Evolutionary conservation across 1,140 invertebrate genomes (phyloP).

Genomic region (Zaprionus camerounensis): DNA sequence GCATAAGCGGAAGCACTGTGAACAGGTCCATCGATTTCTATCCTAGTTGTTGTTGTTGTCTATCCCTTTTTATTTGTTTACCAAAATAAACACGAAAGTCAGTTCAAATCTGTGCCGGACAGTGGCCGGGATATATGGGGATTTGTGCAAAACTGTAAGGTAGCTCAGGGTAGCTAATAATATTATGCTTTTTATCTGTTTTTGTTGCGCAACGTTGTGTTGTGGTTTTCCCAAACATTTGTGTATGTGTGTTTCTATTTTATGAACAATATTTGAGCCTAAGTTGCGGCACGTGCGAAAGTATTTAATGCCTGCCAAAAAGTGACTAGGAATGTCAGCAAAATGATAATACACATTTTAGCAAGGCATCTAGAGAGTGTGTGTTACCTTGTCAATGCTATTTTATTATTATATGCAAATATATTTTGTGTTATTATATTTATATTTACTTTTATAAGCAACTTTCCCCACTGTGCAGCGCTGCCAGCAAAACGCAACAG

Average conservation of each 20-base stretch:
- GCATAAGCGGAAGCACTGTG: slow-evolving; percentile 50
- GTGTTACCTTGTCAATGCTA: neutral
- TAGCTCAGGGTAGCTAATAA: slow-evolving; percentile 18
- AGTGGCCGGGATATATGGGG: slow-evolving; percentile 14
- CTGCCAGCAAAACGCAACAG: slow-evolving; percentile 1
- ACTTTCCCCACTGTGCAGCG: neutral
- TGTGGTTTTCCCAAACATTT: neutral
- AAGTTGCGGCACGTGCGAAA: neutral
- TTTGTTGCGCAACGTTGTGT: slow-evolving; percentile 3
- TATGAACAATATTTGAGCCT: neutral
- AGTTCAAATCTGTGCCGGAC: slow-evolving; percentile 56
- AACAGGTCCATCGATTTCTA: slow-evolving; percentile 43
- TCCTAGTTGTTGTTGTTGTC: slow-evolving; percentile 42
- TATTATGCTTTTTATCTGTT: slow-evolving; percentile 7
- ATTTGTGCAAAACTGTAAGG: slow-evolving; percentile 13
- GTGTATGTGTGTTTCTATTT: neutral
- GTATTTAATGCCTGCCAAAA: neutral
- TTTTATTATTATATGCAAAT: neutral
- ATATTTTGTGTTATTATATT: too few species aligned
- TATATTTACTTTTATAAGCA: neutral
- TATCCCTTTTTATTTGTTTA: slow-evolving; percentile 59
- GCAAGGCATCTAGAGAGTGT: neutral
- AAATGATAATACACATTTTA: neutral
- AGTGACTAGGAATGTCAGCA: neutral
- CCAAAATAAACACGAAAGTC: slow-evolving; percentile 63